Evolutionary conservation across 2,113 vertebrate genomes (phyloP).

Genomic region (Cebidichthys violaceus): DNA sequence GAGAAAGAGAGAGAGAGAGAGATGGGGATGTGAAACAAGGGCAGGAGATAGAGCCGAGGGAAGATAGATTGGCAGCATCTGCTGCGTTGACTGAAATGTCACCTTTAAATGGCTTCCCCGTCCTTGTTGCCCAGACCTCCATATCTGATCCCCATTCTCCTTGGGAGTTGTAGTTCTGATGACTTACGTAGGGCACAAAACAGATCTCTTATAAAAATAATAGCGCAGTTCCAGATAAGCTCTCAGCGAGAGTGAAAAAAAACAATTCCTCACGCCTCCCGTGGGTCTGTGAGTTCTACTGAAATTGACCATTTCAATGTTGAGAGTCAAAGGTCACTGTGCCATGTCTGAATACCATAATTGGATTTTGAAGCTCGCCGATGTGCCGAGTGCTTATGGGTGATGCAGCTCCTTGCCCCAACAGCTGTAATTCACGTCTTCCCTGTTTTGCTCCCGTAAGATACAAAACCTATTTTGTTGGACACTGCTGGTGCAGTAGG

Average conservation of each 20-base stretch:
- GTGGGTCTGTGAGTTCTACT: constrained; percentile 36
- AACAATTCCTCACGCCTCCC: constrained; percentile 45
- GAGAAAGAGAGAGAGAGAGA: constrained; percentile 30
- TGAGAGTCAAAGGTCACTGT: constrained; percentile 68
- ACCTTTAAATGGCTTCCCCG: constrained; percentile 79
- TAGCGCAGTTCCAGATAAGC: constrained; percentile 63
- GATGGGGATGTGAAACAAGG: constrained; percentile 57
- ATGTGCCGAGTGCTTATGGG: constrained; percentile 52
- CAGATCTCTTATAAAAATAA: constrained; percentile 63
- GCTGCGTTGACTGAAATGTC: constrained; percentile 78
- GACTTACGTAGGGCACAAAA: constrained; percentile 75
- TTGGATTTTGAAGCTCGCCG: constrained; percentile 71
- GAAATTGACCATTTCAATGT: constrained; percentile 73
- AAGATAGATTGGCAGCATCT: constrained; percentile 77
- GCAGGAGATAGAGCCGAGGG: constrained; percentile 50
- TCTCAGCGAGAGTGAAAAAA: constrained; percentile 35
- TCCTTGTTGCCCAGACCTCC: constrained; percentile 74
- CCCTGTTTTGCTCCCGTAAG: constrained; percentile 37
- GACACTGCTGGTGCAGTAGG: constrained; percentile 12
- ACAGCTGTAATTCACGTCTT: constrained; percentile 42
- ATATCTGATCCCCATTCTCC: constrained; percentile 77
- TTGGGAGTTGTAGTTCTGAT: constrained; percentile 81
- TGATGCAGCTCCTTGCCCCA: constrained; percentile 35
- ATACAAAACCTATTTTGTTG: constrained; percentile 47
- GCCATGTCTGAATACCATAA: constrained; percentile 74